Evolutionary conservation across 2,888 invertebrate species (phyloP).

Genomic region (Portevinia maculata): DNA sequence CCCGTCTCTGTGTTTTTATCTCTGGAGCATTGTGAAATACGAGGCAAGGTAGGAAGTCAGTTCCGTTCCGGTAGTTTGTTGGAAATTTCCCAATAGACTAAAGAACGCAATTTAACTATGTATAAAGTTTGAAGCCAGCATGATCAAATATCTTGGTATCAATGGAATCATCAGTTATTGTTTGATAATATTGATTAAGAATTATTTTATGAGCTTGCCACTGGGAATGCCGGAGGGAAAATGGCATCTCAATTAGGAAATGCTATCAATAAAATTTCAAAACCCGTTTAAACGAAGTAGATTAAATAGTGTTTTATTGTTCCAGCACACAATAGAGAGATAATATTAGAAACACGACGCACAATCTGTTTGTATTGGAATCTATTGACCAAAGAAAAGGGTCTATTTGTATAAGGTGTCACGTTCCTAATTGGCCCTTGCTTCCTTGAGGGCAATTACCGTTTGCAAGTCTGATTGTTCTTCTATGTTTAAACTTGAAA

Average conservation of each 20-base stretch:
- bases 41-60: not conserved
- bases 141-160: slow-evolving; percentile 10
- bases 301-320: slow-evolving; percentile 13
- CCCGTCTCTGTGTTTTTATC: slow-evolving; percentile 7
- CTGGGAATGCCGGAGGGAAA: slow-evolving; percentile 5
- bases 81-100: slow-evolving; percentile 42
- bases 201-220: slow-evolving; percentile 6
- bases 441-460: no score
- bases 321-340: not conserved
- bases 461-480: no score
- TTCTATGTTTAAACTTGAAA: no score
- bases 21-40: slow-evolving; percentile 4
- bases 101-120: not conserved
- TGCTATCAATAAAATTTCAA: slow-evolving; percentile 7
- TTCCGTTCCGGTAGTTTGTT: slow-evolving; percentile 12
- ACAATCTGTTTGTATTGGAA: not conserved
- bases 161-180: slow-evolving; percentile 34
- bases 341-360: not conserved
- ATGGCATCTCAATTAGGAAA: slow-evolving; percentile 16
- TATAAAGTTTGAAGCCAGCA: not conserved
- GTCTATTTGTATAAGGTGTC: no score
- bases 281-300: slow-evolving; percentile 2
- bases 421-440: no score
- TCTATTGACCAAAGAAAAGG: not conserved
- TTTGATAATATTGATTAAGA: slow-evolving; percentile 9